Base-by-base conservation (phyloP, 2,113 vertebrate genomes). In the Ageneiosus marmoratus region DNA sequence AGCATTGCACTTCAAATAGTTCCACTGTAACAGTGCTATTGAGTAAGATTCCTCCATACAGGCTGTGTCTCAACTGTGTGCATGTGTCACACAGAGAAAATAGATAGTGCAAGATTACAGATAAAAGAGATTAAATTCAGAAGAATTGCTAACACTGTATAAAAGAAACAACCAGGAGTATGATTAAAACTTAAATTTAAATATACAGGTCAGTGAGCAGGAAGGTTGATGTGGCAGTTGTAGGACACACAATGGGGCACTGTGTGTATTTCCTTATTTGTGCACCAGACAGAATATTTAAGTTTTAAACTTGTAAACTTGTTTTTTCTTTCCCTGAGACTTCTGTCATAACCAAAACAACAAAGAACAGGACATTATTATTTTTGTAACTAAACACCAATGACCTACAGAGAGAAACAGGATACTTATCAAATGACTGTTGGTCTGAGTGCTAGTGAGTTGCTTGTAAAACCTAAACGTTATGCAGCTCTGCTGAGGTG, bases 381-480 rank as follows among this genome's bases (percentile, higher is more conserved):
- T 44, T 84, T 63, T 11, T 50, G 4, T 18, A n/a, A 32, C 5
- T 24, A 72, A 79, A 55, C 53, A 73, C 76, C n/a, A 72, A 6
- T 60, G 27, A 58, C 55, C 55, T 20, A 56, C 20, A 74, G 63
- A 63, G 34, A 69, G 41, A 73, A 73, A 51, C 55, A 62, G 0
- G 53, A 20, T 65, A 20, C 41, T 65, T 69, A 44, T 69, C 22
- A 53, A 41, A 65, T 32, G 37, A n/a, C 24, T 22, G 50, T 22
- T 63, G 44, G 37, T 80, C n/a, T 75, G 53, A 77, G 77, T 80
- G 77, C 58, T 81, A 55, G 63, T 72, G 73, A 84, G 50, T 82
- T 70, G 50, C 20, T 65, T 76, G n/a, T 32, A 50, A 77, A 84
- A 87, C 62, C 50, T 22, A 24, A 60, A 79, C 70, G 56, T 74